A percentile compares a stretch with the other conserved stretches of the same genome.
Evolutionary conservation across 2,888 invertebrate genomes (phyloP).

Genomic region (Drosophila lutescens): DNA sequence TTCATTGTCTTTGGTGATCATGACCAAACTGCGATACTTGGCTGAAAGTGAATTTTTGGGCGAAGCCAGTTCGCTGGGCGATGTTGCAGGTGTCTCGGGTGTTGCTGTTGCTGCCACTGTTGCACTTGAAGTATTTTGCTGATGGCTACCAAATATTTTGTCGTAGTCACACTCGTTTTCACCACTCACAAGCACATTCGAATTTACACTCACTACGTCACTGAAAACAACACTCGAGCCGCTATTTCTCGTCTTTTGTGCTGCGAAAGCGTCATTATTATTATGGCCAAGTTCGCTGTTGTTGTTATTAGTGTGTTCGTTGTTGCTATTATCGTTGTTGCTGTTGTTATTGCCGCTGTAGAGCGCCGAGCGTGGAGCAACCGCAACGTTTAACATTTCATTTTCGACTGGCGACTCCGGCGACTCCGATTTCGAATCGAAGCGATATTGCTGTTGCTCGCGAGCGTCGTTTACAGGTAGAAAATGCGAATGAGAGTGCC

Average conservation of each 20-base stretch:
- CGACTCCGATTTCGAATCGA: conserved; percentile 51
- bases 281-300: conserved; percentile 62
- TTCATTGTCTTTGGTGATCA: conserved; percentile 91
- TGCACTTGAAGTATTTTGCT: conserved; percentile 31
- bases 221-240: conserved; percentile 35
- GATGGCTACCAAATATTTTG: conserved; percentile 70
- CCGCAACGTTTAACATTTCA: conserved; percentile 83
- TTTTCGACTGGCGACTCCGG: conserved; percentile 74
- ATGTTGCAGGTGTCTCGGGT: conserved; percentile 24
- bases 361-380: conserved; percentile 62
- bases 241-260: conserved; percentile 64
- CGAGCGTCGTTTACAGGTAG: conserved; percentile 54
- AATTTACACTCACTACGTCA: conserved; percentile 68
- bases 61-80: conserved; percentile 41
- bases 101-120: conserved; percentile 31
- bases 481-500: conserved; percentile 21
- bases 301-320: conserved; percentile 30
- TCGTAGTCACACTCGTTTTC: conserved; percentile 76
- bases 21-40: conserved; percentile 94
- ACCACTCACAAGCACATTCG: conserved; percentile 59
- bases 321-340: conserved; percentile 38
- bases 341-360: conserved; percentile 46
- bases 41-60: conserved; percentile 85
- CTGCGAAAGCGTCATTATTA: conserved; percentile 74
- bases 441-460: conserved; percentile 33